A percentile compares a stretch with the other conserved stretches of the same genome.
These are phyloP conservation scores for Peromyscus polionotus DNA, from an alignment of 2,113 vertebrate genomes.

Conservation along the genomic window DNA sequence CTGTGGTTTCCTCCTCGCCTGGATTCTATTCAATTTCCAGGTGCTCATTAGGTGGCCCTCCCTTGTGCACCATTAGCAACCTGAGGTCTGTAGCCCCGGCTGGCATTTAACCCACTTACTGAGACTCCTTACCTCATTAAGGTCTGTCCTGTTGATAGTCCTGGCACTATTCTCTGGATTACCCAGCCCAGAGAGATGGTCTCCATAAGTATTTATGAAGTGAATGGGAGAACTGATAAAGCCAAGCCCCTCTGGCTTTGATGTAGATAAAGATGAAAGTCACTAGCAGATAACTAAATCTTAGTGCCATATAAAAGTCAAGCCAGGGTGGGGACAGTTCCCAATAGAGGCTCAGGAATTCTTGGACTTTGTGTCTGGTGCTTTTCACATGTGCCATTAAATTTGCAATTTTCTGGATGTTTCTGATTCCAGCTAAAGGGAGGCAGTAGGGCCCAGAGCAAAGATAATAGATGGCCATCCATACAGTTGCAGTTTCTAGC, in stretches of 20 bases:
- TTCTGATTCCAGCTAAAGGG: background rate
- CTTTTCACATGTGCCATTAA: background rate
- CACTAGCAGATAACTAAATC: slow-evolving; percentile 9
- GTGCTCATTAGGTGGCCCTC: background rate
- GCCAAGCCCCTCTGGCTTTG: background rate
- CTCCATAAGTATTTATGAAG: background rate
- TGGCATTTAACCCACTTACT: background rate
- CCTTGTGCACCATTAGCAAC: background rate
- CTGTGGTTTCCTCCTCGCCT: background rate
- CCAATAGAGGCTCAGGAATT: background rate
- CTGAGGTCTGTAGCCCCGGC: background rate
- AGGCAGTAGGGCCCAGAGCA: background rate
- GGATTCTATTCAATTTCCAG: background rate
- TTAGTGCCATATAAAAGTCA: background rate
- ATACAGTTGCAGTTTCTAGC: background rate
- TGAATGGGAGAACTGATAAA: background rate
- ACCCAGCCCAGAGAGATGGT: background rate
- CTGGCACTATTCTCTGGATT: background rate
- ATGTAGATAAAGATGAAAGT: background rate
- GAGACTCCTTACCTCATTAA: background rate
- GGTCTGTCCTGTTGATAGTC: background rate
- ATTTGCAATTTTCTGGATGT: background rate
- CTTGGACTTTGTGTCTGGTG: background rate
- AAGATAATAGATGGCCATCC: background rate
- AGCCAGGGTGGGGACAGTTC: background rate